Evolutionary conservation across 2,888 invertebrate species (phyloP), one percentile per base, ranked within the genome.

Genomic region (Acleris holmiana): DNA sequence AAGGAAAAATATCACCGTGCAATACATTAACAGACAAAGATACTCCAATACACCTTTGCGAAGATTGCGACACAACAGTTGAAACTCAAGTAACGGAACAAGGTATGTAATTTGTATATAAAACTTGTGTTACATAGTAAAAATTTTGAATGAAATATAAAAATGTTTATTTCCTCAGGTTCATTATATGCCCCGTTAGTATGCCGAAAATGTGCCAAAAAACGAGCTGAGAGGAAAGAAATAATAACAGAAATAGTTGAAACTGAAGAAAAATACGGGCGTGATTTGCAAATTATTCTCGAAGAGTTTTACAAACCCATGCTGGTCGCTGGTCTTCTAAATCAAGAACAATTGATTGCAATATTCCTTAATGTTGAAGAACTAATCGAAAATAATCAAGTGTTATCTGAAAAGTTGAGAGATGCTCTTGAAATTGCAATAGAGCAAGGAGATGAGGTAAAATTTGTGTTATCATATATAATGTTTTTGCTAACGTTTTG

Each of bases 341-440:
- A 95, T n/a, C 96, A 96, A 72, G 98, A 98, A 76, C 98, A 99
- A 89, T 93, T 99, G 67, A 95, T 96, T 72, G 96, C 97, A 65
- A 98, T 99, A 81, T 99, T 99, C 91, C 94, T 98, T 63, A 99
- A 99, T 83, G 96, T 97, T 51, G 97, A 98, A 88, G 98, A 99
- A 86, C 93, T 99, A 68, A 95, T 98, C 73, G 97, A 97, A 85
- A 97, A 97, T 81, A 97, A 97, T 88, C 95, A 96, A 82, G 95
- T 96, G 67, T 94, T 99, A 77, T 96, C 97, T 60, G 96, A 97
- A 79, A 96, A 97, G 78, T 93, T 99, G 74, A 94, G 97, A 74
- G 97, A 97, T 77, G 96, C 96, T 59, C 94, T 99, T 51, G 97
- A 98, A 85, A 96, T 97, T 67, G 97, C 98, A 19, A 83, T 94